A percentile compares a stretch with the other conserved stretches of the same genome.
Evolutionary conservation across 2,888 invertebrate species (phyloP).

Genomic region (Ectropis crepuscularia): DNA sequence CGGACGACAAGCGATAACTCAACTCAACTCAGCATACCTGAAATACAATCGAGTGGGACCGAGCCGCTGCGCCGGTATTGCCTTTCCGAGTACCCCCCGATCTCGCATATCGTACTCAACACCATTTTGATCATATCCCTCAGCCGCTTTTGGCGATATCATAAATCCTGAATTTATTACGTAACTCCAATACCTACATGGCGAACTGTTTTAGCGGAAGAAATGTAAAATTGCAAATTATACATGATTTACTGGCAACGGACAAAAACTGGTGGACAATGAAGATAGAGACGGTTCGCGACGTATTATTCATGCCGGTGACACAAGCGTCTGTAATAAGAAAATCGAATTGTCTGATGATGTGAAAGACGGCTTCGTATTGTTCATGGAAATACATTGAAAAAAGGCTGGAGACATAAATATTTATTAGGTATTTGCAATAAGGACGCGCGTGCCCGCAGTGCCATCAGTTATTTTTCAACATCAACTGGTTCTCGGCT

Average conservation of each 20-base stretch:
- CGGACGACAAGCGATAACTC: constrained; percentile 76
- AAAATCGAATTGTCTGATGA: constrained; percentile 38
- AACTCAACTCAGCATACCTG: constrained; percentile 74
- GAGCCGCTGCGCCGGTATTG: constrained; percentile 62
- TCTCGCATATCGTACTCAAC: constrained; percentile 47
- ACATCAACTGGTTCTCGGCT: constrained; percentile 61
- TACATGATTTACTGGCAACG: constrained; percentile 26
- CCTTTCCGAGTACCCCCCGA: constrained; percentile 54
- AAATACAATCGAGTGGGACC: constrained; percentile 75
- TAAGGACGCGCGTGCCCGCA: constrained; percentile 56
- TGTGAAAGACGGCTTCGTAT: constrained; percentile 48
- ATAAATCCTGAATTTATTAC: constrained; percentile 38
- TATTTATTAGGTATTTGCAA: constrained; percentile 69
- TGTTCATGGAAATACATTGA: constrained; percentile 50
- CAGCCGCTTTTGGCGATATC: constrained; percentile 34
- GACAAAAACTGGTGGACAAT: constrained; percentile 23
- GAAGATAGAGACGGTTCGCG: constrained; percentile 34
- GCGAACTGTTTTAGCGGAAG: constrained; percentile 20
- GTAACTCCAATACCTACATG: constrained; percentile 21
- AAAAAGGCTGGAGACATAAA: constrained; percentile 61
- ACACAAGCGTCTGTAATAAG: constrained; percentile 41
- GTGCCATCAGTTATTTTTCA: constrained; percentile 64
- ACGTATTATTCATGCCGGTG: constrained; percentile 42
- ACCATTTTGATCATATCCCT: constrained; percentile 45
- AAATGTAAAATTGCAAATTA: constrained; percentile 31